Evolutionary conservation across 2,888 invertebrate genomes (phyloP).

Genomic region (Sisyra terminalis): DNA sequence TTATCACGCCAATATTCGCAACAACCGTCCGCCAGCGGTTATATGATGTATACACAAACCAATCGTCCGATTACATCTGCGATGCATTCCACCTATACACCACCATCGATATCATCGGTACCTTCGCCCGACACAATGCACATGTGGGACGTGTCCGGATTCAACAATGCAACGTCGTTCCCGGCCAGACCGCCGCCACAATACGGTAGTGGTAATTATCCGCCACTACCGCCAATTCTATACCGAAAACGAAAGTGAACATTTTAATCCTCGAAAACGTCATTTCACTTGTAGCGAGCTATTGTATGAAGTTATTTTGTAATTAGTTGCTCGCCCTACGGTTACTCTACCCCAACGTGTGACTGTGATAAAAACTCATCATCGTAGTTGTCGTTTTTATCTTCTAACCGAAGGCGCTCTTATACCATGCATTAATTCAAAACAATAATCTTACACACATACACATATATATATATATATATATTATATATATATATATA

Average conservation of each 20-base stretch:
- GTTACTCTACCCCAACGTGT: neutral
- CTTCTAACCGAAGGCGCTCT: too few species aligned
- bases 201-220: slow-evolving; percentile 2
- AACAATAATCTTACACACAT: too few species aligned
- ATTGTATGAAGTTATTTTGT: neutral
- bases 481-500: too few species aligned
- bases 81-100: slow-evolving; percentile 2
- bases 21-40: neutral
- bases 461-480: too few species aligned
- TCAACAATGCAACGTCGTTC: neutral
- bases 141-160: neutral
- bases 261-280: too few species aligned
- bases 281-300: too few species aligned
- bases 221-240: slow-evolving; percentile 18
- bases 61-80: too few species aligned
- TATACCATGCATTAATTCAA: too few species aligned
- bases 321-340: neutral
- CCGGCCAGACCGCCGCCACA: neutral
- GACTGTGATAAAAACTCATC: too few species aligned
- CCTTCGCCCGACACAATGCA: slow-evolving; percentile 10
- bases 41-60: too few species aligned
- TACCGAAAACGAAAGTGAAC: slow-evolving; percentile 26
- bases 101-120: slow-evolving; percentile 4
- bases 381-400: too few species aligned
- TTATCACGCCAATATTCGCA: slow-evolving; percentile 15